Evolutionary conservation across 2,113 vertebrate genomes (phyloP).

Genomic region (Falco punctatus): DNA sequence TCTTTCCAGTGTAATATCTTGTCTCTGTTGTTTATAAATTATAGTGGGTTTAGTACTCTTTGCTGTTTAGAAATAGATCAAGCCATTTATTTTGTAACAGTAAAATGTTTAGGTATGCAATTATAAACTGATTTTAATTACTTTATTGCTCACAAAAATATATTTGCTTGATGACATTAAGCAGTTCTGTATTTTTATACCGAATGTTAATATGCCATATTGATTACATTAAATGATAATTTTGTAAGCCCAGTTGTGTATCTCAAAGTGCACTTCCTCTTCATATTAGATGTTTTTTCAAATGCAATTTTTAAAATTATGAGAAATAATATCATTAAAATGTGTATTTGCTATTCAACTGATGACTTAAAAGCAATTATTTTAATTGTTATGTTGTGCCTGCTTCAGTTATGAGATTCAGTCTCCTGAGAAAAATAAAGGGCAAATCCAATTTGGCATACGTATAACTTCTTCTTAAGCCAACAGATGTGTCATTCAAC

Average conservation of each 20-base stretch:
- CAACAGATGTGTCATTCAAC: constrained; percentile 69
- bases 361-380: background rate
- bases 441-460: constrained; percentile 43
- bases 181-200: background rate
- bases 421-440: constrained; percentile 46
- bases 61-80: constrained; percentile 5
- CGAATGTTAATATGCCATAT: background rate
- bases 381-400: constrained; percentile 14
- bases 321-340: background rate
- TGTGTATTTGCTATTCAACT: background rate
- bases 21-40: constrained; percentile 4
- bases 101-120: constrained; percentile 31
- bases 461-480: constrained; percentile 32
- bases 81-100: constrained; percentile 8
- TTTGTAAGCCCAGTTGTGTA: background rate
- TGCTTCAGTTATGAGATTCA: constrained; percentile 40
- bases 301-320: background rate
- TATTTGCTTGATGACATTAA: constrained; percentile 11
- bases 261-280: background rate
- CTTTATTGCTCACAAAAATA: background rate
- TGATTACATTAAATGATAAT: background rate
- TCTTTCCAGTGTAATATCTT: constrained; percentile 9
- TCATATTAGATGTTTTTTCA: background rate
- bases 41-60: background rate
- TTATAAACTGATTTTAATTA: constrained; percentile 55